Base-by-base conservation (phyloP, 2,113 vertebrate species). In the Apeltes quadracus region DNA sequence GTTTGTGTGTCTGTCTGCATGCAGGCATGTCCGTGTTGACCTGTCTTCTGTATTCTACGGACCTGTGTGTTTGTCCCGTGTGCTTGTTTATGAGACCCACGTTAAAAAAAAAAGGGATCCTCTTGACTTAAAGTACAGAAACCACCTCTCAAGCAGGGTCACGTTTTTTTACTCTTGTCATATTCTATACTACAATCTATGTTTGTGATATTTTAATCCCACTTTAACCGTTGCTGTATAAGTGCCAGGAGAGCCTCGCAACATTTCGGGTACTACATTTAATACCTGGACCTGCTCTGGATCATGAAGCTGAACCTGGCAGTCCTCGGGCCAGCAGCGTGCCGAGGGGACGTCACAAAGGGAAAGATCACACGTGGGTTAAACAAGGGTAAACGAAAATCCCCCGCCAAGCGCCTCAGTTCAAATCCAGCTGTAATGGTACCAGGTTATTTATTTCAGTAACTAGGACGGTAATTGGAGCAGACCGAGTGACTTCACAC, bases 401-500 rank as follows among this genome's bases (percentile, higher is more conserved):
- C 82, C 46, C 39, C 55, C 34, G 1, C 56, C 20, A 34, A 34
- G 5, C 55, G 61, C 48, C 61, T 77, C 65, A 53, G 69, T 84
- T 84, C 83, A 79, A 88, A 83, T 81, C 81, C 84, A 90, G 84
- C 88, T 84, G 85, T 84, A 79, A 44, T 72, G 69, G 70, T 75
- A 85, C 75, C 74, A 83, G 78, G 74, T 87, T 89, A 88, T 89
- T 90, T 89, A 90, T 88, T 90, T 86, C 85, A 86, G 79, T 84
- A 88, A 92, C 85, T 75, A 86, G 75, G 83, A 88, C 56, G 71
- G 81, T 90, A 88, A 90, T 89, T 89, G 87, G 89, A 88, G 81
- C 85, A 82, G 87, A 90, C 88, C 76, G 78, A 76, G 89, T 90
- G 89, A 90, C 88, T 90, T 92, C 89, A 92, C 90, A 88, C 83